Conservation (phyloP, 2,888 invertebrate genomes). For the Gastracanthus pulcherrimus region DNA sequence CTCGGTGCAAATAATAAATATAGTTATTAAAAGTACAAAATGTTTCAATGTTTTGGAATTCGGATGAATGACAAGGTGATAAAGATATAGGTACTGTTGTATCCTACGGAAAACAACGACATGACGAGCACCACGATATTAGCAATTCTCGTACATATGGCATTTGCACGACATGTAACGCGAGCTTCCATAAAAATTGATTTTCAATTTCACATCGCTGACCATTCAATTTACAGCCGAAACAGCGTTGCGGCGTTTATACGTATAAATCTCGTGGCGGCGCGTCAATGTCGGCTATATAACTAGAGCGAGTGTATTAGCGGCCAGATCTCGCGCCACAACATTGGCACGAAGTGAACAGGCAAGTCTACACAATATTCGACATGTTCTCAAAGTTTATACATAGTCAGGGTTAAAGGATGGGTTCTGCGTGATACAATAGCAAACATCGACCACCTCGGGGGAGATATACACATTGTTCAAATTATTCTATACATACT, state of each 20-base stretch:
- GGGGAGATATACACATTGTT: neutral
- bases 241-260: slow-evolving; percentile 1
- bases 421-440: slow-evolving; percentile 35
- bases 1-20: slow-evolving; percentile 43
- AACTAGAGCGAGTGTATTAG: slow-evolving; percentile 65
- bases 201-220: slow-evolving; percentile 25
- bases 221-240: slow-evolving; percentile 33
- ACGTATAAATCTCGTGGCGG: slow-evolving; percentile 42
- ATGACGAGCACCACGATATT: slow-evolving; percentile 47
- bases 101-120: slow-evolving; percentile 48
- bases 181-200: slow-evolving; percentile 20
- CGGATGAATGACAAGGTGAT: slow-evolving; percentile 36
- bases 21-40: slow-evolving; percentile 40
- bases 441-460: slow-evolving; percentile 37
- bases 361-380: slow-evolving; percentile 65
- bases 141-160: neutral
- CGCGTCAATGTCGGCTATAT: slow-evolving; percentile 44
- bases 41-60: slow-evolving; percentile 37
- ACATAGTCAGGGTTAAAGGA: slow-evolving; percentile 49
- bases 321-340: slow-evolving; percentile 64
- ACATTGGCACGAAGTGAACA: slow-evolving; percentile 65
- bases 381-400: slow-evolving; percentile 60
- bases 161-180: neutral
- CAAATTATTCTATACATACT: neutral
- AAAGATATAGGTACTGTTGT: slow-evolving; percentile 35